Evolutionary conservation across 2,888 invertebrate species (phyloP), one percentile per base, ranked within the genome.

Genomic region (Coelopa pilipes): DNA sequence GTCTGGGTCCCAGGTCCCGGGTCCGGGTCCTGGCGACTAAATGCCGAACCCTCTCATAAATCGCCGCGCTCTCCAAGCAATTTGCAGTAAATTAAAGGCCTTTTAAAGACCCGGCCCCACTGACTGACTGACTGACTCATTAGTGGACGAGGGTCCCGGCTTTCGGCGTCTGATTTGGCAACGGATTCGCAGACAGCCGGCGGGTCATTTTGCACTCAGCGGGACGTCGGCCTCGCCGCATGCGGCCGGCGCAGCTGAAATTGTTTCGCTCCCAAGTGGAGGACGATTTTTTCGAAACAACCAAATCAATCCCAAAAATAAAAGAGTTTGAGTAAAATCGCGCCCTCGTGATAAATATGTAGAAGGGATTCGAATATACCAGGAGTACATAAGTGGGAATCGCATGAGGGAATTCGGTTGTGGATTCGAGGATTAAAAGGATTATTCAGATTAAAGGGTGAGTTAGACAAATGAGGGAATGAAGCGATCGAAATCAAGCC

Each of bases 51-150:
- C 2, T 19, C 17, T 19, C 21, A 19, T 19, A 19, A 57, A 74
- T 70, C 60, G 47, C 57, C 65, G 70, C 59, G 49, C 9, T 9
- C 59, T 59, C 60, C 24, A 17, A 50, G 53, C 67, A 73, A 68
- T 68, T 68, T 68, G 72, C 53, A 68, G 60, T 73, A 68, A 68
- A 73, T 73, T 73, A 57, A 72, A 62, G 34, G 53, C 34, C 53
- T 53, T 53, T 67, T 19, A 46, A 17, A 63, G 45, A 45, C 34
- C 34, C 4, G 34, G 34, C 7, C 34, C 7, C 17, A 15, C 7
- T 63, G 34, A 15, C 12, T 34, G 34, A 15, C 15, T 47, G 63
- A 15, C 45, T 17, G 17, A 45, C 34, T 63, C 63, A 63, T 63
- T 63, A 63, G 46, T 17, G 10, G 34, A 46, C 34, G 34, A 34